Base-by-base conservation (phyloP, 2,113 vertebrate species). In the Macrotus californicus region DNA sequence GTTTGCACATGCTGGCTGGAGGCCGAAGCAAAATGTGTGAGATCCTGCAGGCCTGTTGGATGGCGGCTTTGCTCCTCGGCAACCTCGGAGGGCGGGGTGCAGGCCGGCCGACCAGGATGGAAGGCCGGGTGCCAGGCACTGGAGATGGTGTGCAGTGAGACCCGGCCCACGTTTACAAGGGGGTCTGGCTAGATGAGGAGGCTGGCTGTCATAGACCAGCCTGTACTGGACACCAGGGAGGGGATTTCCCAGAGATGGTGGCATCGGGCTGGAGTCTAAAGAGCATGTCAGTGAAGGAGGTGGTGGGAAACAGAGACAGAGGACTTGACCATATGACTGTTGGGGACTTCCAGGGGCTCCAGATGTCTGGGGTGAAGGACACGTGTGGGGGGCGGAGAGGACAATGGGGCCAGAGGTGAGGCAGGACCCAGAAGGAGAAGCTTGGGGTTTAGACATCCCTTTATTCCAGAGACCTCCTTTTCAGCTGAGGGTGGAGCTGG, bases 161-260 rank as follows among this genome's bases (percentile, higher is more conserved):
- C 1, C 2, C 0, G 0, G 72, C 34, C 41, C 7, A 50, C 7
- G 3, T 14, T 19, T 81, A 2, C n/a, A 29, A 54, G n/a, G 66
- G 2, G 11, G 16, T 36, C 29, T 5, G 3, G 36, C 21, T 2
- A 1, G n/a, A 8, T 1, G 6, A 61, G 56, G 59, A 59, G 24
- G 29, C 34, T 0, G 4, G 7, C 4, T 0, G 6, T 26, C 0
- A 5, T 1, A 22, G 69, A 7, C 8, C 0, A 0, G 31, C 36
- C 22, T 15, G 22, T 0, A 0, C 7, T 16, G 34, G 56, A 48
- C 7, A 22, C 66, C 31, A 36, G 72, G 11, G 19, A 6, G 41
- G 82, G 36, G 31, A 6, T 82, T 36, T 87, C 59, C 43, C 6
- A 34, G 52, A 56, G 48, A 66, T 36, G 79, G 15, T 5, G 77